These are phyloP conservation scores for Monodelphis domestica DNA, from an alignment of 2,797 vertebrate genomes.

Conservation along the genomic window DNA sequence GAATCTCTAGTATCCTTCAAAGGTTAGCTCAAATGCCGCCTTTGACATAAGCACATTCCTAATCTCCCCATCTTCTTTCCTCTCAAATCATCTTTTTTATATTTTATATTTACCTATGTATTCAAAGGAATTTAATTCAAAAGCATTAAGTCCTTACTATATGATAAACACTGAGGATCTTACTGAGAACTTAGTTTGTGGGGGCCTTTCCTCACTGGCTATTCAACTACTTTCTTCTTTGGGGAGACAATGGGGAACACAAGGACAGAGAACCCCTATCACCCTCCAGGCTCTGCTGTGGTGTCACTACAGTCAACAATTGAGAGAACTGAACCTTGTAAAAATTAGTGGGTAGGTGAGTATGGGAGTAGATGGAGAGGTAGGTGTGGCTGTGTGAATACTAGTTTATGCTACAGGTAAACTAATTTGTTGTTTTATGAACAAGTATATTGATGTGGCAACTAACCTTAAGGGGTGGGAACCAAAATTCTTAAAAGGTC, in stretches of 20 bases:
- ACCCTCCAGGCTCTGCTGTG: not conserved
- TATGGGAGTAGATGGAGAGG: too few species aligned
- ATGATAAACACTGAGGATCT: not conserved
- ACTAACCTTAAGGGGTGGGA: not conserved
- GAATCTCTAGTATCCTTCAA: not conserved
- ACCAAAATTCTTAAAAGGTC: not conserved
- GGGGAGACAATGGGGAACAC: not conserved
- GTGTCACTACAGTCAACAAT: not conserved
- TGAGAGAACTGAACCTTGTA: not conserved
- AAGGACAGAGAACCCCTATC: not conserved
- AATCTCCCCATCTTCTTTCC: not conserved
- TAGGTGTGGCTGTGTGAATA: not conserved
- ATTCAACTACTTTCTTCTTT: not conserved
- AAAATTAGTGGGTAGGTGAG: too few species aligned
- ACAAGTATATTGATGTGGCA: not conserved
- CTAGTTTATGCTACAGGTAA: not conserved
- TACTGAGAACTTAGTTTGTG: not conserved
- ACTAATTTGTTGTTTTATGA: not conserved
- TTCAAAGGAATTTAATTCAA: not conserved
- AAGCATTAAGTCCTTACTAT: not conserved
- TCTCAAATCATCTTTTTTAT: not conserved
- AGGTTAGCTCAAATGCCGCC: not conserved
- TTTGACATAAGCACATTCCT: not conserved
- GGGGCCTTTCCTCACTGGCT: not conserved
- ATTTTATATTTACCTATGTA: not conserved